These are phyloP conservation scores for Zelostemma sp. DNA, from an alignment of 1,140 invertebrate genomes.

Conservation along the genomic window DNA sequence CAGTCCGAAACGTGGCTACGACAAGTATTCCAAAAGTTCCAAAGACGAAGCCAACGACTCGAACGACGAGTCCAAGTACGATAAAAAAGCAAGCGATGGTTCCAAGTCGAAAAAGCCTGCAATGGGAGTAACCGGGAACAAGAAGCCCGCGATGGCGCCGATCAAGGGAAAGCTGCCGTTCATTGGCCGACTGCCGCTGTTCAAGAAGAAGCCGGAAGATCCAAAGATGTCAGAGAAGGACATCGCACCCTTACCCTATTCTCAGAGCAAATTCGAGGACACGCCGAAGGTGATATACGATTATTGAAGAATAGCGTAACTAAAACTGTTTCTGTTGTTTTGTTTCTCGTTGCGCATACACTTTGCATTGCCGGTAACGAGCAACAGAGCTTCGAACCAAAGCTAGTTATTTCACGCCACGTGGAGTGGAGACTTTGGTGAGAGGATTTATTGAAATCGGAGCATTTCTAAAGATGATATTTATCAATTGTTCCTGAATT, in stretches of 20 bases:
- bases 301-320: background rate
- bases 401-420: too few species aligned
- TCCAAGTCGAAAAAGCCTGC: slow-evolving; percentile 55
- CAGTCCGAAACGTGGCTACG: slow-evolving; percentile 63
- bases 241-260: slow-evolving; percentile 61
- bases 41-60: slow-evolving; percentile 58
- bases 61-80: slow-evolving; percentile 66
- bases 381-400: too few species aligned
- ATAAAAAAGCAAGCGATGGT: slow-evolving; percentile 64
- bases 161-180: slow-evolving; percentile 76
- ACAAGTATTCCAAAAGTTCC: slow-evolving; percentile 62
- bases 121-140: slow-evolving; percentile 18
- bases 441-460: background rate
- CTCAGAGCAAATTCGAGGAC: slow-evolving; percentile 65
- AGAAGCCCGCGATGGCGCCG: slow-evolving; percentile 48
- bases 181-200: slow-evolving; percentile 78
- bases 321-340: too few species aligned
- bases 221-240: slow-evolving; percentile 64
- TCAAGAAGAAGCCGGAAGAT: slow-evolving; percentile 74
- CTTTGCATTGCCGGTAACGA: too few species aligned
- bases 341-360: too few species aligned
- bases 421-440: too few species aligned
- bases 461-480: background rate
- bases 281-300: slow-evolving; percentile 56
- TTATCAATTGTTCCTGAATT: background rate